Conservation (phyloP, 1,140 invertebrate genomes). For the Coboldia fuscipes region DNA sequence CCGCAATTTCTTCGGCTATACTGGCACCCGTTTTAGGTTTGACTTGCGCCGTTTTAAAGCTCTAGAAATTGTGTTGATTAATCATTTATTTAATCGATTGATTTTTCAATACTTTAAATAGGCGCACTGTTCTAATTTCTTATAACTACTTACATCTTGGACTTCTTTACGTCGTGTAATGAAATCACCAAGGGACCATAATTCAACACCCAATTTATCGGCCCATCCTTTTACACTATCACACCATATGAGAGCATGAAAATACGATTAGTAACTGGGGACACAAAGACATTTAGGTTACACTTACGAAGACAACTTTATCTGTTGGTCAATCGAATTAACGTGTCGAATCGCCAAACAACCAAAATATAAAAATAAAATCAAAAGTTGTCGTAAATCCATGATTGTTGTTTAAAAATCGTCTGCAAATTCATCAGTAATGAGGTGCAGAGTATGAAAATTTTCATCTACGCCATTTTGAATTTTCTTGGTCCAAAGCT, state of each 20-base stretch:
- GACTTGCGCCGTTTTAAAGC: constrained; percentile 49
- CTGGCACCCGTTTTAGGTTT: constrained; percentile 42
- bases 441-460: too few species aligned
- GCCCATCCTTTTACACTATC: constrained; percentile 46
- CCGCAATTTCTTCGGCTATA: constrained; percentile 51
- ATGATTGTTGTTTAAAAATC: too few species aligned
- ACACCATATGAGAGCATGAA: constrained; percentile 2
- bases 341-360: too few species aligned
- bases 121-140: constrained; percentile 4
- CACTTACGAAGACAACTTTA: too few species aligned
- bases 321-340: too few species aligned
- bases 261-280: too few species aligned
- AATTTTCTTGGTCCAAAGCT: too few species aligned
- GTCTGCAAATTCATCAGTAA: too few species aligned
- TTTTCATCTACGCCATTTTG: too few species aligned
- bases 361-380: too few species aligned
- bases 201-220: constrained; percentile 42
- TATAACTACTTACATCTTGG: constrained; percentile 28
- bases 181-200: constrained; percentile 45
- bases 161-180: constrained; percentile 48
- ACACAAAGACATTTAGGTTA: too few species aligned
- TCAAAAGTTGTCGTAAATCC: too few species aligned
- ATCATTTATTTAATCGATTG: constrained; percentile 10
- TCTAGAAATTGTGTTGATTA: constrained; percentile 24
- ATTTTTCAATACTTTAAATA: constrained; percentile 5